phyloP scores from a whole-genome alignment of 64 coral and sea anemone genomes.

The Pocillopora damicornis region DNA sequence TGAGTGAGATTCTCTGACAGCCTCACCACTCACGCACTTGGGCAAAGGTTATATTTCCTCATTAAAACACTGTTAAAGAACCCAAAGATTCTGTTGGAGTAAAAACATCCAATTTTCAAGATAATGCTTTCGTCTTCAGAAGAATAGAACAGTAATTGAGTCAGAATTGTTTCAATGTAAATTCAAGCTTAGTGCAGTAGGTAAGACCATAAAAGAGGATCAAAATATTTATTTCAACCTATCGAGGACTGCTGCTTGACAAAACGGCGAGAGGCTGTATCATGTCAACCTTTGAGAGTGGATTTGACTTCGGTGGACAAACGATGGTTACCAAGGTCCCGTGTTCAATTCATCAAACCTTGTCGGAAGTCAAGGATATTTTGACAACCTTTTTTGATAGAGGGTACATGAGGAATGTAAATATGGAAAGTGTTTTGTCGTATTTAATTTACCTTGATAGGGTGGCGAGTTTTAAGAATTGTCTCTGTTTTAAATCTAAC shows the following conservation, averaged over 20 bases:
- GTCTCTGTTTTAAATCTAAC: neutral
- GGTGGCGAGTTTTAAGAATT: neutral
- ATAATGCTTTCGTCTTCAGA: neutral
- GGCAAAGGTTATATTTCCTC: neutral
- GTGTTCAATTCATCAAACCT: neutral
- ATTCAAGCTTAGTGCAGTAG: neutral
- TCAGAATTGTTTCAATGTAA: neutral
- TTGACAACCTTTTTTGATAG: neutral
- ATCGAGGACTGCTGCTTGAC: neutral
- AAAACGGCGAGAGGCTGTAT: neutral
- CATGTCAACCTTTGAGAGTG: neutral
- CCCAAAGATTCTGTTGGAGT: neutral
- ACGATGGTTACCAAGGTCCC: neutral
- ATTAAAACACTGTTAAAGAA: neutral
- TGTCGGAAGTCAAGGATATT: neutral
- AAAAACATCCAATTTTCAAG: neutral
- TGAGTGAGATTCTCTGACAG: neutral
- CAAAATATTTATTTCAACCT: neutral
- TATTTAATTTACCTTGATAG: constrained; percentile 38
- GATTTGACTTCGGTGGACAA: neutral
- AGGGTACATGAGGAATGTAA: constrained; percentile 4
- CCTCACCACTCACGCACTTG: neutral
- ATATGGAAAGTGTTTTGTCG: neutral
- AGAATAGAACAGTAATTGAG: no score
- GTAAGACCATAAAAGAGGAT: neutral